These are phyloP conservation scores for Tenebrosternarchus preto DNA, from an alignment of 2,113 vertebrate species.

Conservation along the genomic window DNA sequence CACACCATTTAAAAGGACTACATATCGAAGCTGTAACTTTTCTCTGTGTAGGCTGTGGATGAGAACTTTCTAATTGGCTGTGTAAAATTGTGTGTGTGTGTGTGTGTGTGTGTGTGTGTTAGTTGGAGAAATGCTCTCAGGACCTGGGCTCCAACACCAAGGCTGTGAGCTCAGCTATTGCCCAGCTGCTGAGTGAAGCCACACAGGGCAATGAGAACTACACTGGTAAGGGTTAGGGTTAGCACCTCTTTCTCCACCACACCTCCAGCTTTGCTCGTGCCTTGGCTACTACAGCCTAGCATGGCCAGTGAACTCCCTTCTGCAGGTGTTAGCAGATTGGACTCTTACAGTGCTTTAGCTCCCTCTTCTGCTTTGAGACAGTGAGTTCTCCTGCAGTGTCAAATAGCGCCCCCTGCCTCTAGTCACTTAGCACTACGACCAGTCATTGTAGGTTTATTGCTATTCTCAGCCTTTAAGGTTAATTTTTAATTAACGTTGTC, in stretches of 20 bases:
- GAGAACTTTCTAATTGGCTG: background rate
- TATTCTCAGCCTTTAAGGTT: too few relatives aligned
- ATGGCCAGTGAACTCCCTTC: background rate
- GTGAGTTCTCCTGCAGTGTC: background rate
- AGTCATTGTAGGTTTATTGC: too few relatives aligned
- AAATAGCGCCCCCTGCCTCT: constrained; percentile 35
- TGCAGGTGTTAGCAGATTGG: background rate
- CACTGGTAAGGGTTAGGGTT: constrained; percentile 85
- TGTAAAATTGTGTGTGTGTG: background rate
- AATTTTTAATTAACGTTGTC: too few relatives aligned
- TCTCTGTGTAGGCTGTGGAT: too few relatives aligned
- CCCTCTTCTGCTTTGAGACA: background rate
- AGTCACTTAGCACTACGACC: background rate
- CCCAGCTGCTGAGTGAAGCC: constrained; percentile 90
- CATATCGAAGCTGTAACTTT: background rate
- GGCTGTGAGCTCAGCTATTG: constrained; percentile 90
- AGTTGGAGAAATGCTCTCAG: constrained; percentile 95
- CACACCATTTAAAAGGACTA: background rate
- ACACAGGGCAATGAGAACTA: constrained; percentile 98
- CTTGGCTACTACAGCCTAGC: background rate
- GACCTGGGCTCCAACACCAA: constrained; percentile 94
- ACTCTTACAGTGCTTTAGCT: background rate
- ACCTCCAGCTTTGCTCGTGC: background rate
- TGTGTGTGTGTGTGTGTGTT: constrained; percentile 29
- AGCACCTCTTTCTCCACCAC: background rate